Conservation (phyloP, 2,113 vertebrate species). For the Edolisoma coerulescens region DNA sequence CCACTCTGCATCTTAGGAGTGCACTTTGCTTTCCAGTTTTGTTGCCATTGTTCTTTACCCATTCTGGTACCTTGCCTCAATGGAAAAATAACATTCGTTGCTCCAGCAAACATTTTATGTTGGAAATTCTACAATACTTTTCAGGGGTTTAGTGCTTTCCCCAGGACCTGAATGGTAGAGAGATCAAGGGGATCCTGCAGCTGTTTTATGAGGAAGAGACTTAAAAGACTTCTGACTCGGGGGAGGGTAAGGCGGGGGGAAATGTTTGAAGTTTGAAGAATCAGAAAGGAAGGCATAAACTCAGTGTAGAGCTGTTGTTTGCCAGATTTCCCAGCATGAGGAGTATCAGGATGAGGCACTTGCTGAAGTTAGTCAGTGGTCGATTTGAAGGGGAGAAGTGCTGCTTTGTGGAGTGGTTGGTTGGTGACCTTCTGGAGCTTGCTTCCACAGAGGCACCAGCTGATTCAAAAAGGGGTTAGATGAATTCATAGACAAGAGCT, state of each 20-base stretch:
- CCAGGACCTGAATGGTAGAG: background rate
- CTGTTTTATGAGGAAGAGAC: background rate
- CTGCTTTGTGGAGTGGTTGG: background rate
- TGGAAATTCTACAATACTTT: background rate
- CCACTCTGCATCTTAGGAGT: background rate
- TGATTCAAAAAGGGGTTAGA: background rate
- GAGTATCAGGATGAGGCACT: background rate
- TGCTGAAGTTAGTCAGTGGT: background rate
- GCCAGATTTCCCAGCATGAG: background rate
- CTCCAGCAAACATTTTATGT: background rate
- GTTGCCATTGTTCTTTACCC: background rate
- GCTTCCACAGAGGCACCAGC: background rate
- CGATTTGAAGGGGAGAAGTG: rapidly evolving
- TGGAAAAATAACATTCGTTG: background rate
- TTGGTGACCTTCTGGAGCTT: background rate
- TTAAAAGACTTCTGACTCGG: background rate
- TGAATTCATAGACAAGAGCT: background rate
- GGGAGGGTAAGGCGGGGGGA: background rate
- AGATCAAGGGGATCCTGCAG: constrained; percentile 24
- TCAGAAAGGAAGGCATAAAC: background rate
- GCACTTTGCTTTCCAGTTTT: background rate
- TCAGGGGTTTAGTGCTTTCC: background rate
- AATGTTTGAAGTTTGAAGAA: background rate
- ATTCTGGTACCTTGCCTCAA: background rate
- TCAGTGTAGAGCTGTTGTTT: background rate